These are phyloP conservation scores for Drosophila nr. perissopoda DNA, from an alignment of 2,888 invertebrate species.

Conservation along the genomic window DNA sequence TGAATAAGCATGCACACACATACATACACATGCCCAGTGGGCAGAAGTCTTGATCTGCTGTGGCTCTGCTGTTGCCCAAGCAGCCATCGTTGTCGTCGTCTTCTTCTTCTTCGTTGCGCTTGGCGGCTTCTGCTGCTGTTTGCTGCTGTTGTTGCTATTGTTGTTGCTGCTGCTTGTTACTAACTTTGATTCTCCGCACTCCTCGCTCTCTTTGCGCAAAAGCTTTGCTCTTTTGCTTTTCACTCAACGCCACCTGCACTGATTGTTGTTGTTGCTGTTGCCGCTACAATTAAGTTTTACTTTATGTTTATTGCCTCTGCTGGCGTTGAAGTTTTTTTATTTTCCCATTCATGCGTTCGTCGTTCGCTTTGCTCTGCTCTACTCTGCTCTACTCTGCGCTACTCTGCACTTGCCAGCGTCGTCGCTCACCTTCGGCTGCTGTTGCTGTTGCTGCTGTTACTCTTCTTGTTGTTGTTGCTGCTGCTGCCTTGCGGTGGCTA, in stretches of 20 bases:
- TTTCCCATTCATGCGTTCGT: conserved; percentile 64
- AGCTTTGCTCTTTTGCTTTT: conserved; percentile 55
- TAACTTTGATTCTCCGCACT: conserved; percentile 25
- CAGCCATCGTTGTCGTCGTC: conserved; percentile 29
- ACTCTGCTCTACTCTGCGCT: conserved; percentile 51
- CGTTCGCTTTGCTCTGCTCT: conserved; percentile 51
- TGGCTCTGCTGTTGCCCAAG: conserved; percentile 51
- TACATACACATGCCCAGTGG: conserved; percentile 42
- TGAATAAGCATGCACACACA: conserved; percentile 2
- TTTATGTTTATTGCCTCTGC: conserved; percentile 67
- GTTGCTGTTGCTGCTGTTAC: conserved; percentile 15
- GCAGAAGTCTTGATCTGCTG: conserved; percentile 62
- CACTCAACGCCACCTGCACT: conserved; percentile 44
- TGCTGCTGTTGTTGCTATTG: conserved; percentile 9
- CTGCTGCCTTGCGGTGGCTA: conserved; percentile 41
- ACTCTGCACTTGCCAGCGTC: conserved; percentile 61
- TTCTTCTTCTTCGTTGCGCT: conserved; percentile 66
- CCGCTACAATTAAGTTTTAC: conserved; percentile 76
- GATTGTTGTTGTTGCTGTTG: conserved; percentile 35
- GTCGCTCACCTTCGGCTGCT: conserved; percentile 65
- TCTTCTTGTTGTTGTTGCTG: conserved; percentile 19
- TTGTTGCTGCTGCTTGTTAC: conserved; percentile 22
- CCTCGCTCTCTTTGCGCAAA: conserved; percentile 47
- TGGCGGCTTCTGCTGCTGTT: conserved; percentile 70
- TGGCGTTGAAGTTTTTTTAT: conserved; percentile 42